A percentile compares a stretch with the other conserved stretches of the same genome.
phyloP scores from a whole-genome alignment of 2,888 invertebrate species.

The Habroteleia sp. region DNA sequence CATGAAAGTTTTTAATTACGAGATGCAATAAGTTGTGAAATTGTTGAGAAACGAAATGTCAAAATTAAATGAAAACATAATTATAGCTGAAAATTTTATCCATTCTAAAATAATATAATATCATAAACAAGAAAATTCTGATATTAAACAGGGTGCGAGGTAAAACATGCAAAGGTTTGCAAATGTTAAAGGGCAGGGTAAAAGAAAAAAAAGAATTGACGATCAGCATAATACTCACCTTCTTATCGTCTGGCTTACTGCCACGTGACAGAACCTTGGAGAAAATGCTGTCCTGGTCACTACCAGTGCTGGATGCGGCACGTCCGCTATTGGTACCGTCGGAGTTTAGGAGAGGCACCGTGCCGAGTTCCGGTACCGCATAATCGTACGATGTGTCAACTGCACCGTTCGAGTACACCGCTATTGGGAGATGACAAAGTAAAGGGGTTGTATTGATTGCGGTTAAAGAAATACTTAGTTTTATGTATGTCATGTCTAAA shows the following conservation, averaged over 20 bases:
- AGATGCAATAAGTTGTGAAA: too few relatives aligned
- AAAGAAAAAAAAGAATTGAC: conserved; percentile 25
- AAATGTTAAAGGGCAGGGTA: not conserved
- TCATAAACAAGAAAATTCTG: too few relatives aligned
- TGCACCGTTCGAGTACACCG: conserved; percentile 79
- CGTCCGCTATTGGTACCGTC: conserved; percentile 78
- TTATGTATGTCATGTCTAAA: conserved; percentile 51
- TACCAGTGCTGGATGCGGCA: conserved; percentile 78
- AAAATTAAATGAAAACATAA: too few relatives aligned
- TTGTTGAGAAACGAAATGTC: too few relatives aligned
- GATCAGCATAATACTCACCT: conserved; percentile 77
- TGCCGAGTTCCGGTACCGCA: conserved; percentile 89
- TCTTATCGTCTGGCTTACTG: conserved; percentile 81
- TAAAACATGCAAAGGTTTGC: conserved; percentile 4
- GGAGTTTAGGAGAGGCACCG: conserved; percentile 85
- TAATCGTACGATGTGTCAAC: conserved; percentile 88
- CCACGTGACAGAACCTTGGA: conserved; percentile 78
- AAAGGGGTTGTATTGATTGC: conserved; percentile 74
- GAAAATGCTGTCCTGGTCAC: conserved; percentile 82
- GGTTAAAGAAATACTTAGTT: conserved; percentile 73
- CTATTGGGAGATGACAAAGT: conserved; percentile 70
- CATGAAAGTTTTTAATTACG: not conserved
- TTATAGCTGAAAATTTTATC: too few relatives aligned
- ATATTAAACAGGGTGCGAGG: too few relatives aligned
- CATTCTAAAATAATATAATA: too few relatives aligned